These are phyloP conservation scores for Picus viridis DNA, from an alignment of 2,797 vertebrate species.

Conservation along the genomic window DNA sequence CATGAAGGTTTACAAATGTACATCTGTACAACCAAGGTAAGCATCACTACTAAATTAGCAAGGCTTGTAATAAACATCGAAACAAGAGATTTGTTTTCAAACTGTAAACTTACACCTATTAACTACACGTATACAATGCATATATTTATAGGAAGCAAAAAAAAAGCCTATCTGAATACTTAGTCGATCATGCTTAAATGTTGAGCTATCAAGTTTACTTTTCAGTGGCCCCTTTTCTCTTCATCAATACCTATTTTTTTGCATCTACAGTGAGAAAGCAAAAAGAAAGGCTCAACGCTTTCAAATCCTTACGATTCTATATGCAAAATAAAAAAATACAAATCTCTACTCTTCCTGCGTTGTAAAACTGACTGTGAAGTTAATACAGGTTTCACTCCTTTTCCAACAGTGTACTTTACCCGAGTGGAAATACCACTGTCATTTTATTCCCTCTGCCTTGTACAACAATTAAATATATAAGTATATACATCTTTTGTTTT, in stretches of 20 bases:
- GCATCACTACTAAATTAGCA: slow-evolving; percentile 96
- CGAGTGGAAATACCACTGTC: slow-evolving; percentile 74
- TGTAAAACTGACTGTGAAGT: slow-evolving; percentile 76
- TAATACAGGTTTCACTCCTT: slow-evolving; percentile 62
- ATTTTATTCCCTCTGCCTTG: slow-evolving; percentile 69
- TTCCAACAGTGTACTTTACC: slow-evolving; percentile 62
- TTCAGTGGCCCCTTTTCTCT: slow-evolving; percentile 82
- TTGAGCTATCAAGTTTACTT: slow-evolving; percentile 83
- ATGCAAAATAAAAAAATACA: slow-evolving; percentile 80
- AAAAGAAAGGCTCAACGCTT: slow-evolving; percentile 81
- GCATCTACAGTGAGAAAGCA: slow-evolving; percentile 80
- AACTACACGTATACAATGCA: slow-evolving; percentile 96
- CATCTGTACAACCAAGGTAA: slow-evolving; percentile 99
- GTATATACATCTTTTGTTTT: slow-evolving; percentile 87
- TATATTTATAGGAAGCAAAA: slow-evolving; percentile 95
- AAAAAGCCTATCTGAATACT: slow-evolving; percentile 84
- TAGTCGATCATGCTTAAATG: slow-evolving; percentile 87
- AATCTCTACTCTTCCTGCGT: slow-evolving; percentile 71
- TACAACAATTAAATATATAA: slow-evolving; percentile 82
- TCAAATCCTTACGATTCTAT: slow-evolving; percentile 77
- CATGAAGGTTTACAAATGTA: slow-evolving; percentile 99
- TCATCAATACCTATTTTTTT: slow-evolving; percentile 73
- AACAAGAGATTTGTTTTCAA: slow-evolving; percentile 85
- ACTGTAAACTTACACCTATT: slow-evolving; percentile 97
- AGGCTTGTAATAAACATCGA: slow-evolving; percentile 92